Conservation (phyloP, 2,797 vertebrate genomes). For the Loris lydekkerianus region DNA sequence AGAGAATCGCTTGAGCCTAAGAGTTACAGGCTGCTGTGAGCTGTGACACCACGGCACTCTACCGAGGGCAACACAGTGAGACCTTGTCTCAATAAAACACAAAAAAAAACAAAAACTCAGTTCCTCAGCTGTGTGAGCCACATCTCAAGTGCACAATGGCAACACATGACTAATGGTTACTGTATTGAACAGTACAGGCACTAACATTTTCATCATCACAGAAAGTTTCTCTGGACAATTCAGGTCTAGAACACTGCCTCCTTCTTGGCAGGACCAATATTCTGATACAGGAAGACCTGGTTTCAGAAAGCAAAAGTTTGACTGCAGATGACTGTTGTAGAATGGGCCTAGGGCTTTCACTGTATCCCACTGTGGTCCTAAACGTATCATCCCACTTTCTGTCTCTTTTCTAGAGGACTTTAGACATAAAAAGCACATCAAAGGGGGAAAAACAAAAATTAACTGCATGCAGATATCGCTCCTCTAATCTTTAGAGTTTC, state of each 20-base stretch:
- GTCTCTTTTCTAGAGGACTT: background rate
- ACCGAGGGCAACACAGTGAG: too few relatives aligned
- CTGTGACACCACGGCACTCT: too few relatives aligned
- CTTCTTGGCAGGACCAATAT: background rate
- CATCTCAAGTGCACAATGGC: accelerated
- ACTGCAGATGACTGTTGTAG: background rate
- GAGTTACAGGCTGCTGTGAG: too few relatives aligned
- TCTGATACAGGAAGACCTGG: background rate
- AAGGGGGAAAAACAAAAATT: too few relatives aligned
- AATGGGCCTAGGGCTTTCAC: background rate
- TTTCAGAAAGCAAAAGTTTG: background rate
- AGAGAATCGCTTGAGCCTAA: too few relatives aligned
- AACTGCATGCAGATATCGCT: background rate
- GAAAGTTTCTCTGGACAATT: background rate
- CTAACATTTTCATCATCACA: too few relatives aligned
- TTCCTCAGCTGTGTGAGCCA: background rate
- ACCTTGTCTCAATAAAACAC: too few relatives aligned
- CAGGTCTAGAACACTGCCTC: background rate
- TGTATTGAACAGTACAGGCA: accelerated
- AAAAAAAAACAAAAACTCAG: too few relatives aligned
- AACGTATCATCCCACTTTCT: accelerated
- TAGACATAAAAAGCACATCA: background rate
- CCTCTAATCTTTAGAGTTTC: background rate
- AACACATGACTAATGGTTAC: accelerated
- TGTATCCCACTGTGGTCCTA: background rate